Conservation (phyloP, 2,113 vertebrate species). For the Macrotus californicus region DNA sequence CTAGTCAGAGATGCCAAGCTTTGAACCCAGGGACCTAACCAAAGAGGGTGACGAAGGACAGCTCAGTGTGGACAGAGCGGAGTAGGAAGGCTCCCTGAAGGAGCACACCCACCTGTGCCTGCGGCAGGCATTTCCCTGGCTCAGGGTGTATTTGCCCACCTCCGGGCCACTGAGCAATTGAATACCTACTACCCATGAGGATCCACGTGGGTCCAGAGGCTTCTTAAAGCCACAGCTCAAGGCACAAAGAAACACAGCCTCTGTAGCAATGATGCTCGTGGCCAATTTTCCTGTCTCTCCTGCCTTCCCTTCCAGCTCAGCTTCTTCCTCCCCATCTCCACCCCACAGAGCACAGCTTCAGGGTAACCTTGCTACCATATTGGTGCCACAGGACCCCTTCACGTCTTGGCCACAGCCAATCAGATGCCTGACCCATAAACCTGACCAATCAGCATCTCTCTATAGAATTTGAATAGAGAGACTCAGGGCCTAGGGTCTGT, state of each 20-base stretch:
- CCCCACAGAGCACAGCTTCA: not conserved
- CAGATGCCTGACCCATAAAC: not conserved
- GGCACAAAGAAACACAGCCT: not conserved
- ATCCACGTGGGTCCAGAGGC: not conserved
- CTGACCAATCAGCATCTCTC: not conserved
- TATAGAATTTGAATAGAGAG: not conserved
- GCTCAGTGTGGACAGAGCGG: not conserved
- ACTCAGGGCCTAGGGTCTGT: not conserved
- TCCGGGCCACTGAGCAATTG: not conserved
- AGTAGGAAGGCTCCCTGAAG: too few relatives aligned
- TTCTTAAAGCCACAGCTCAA: not conserved
- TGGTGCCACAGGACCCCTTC: too few relatives aligned
- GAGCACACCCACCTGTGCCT: fast-evolving
- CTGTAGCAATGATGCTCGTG: not conserved
- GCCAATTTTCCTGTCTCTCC: not conserved
- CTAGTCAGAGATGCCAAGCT: not conserved
- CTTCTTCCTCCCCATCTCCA: not conserved
- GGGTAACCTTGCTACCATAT: fast-evolving
- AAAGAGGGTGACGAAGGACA: not conserved
- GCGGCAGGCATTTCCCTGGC: too few relatives aligned
- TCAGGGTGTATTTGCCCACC: not conserved
- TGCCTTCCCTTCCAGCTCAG: not conserved
- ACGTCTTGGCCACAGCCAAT: not conserved
- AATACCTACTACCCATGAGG: not conserved
- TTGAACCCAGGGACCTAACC: not conserved